These are phyloP conservation scores for Hippocampus zosterae DNA, from an alignment of 2,113 vertebrate genomes.

Conservation along the genomic window DNA sequence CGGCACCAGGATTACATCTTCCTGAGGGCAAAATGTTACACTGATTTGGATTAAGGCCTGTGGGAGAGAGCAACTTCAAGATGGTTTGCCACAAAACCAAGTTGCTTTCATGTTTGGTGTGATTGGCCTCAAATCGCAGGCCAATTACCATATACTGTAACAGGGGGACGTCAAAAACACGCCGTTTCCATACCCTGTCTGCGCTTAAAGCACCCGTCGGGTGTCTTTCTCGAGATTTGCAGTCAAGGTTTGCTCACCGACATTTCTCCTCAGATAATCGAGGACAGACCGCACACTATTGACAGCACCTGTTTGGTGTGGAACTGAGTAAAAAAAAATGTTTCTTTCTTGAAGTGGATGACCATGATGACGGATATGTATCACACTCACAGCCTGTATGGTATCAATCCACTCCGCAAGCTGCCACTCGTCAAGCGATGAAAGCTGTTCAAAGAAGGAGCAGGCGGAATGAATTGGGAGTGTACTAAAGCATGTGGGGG, in stretches of 20 bases:
- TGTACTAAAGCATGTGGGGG: slow-evolving; percentile 11
- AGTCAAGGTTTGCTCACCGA: slow-evolving; percentile 6
- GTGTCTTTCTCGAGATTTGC: slow-evolving; percentile 10
- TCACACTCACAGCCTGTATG: slow-evolving; percentile 32
- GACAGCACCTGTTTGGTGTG: no score
- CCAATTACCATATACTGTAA: slow-evolving; percentile 1
- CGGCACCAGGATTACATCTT: not conserved
- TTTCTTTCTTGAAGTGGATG: no score
- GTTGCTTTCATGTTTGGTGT: not conserved
- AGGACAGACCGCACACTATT: not conserved
- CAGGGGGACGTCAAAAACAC: not conserved
- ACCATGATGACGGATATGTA: slow-evolving; percentile 12
- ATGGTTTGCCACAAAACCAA: not conserved
- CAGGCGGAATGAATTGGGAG: slow-evolving; percentile 32
- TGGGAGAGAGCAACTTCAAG: not conserved
- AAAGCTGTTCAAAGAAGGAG: slow-evolving; percentile 28
- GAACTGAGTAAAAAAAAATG: no score
- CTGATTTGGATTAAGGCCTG: no score
- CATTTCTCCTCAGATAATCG: slow-evolving; percentile 1
- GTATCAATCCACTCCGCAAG: slow-evolving; percentile 45
- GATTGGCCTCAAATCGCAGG: slow-evolving; percentile 1
- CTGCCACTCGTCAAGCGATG: slow-evolving; percentile 36
- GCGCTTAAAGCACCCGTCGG: not conserved
- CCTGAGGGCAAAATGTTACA: no score
- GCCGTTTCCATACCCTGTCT: not conserved